Conservation (phyloP, 2,888 invertebrate genomes). For the Epistrophe grossulariae region DNA sequence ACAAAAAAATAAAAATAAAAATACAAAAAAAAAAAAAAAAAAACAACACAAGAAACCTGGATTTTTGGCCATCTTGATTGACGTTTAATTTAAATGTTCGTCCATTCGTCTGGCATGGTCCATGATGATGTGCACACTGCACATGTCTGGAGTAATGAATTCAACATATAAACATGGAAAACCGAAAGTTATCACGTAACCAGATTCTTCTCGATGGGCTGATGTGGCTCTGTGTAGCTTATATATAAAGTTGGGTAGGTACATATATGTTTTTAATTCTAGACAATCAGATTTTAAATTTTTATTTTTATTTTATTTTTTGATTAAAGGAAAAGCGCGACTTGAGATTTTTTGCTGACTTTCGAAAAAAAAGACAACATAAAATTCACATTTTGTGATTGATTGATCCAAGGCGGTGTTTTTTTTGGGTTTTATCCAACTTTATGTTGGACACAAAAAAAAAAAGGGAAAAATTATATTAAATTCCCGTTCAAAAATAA, state of each 20-base stretch:
- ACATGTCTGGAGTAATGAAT: conserved; percentile 42
- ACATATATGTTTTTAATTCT: conserved; percentile 62
- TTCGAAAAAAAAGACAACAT: conserved; percentile 27
- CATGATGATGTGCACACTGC: conserved; percentile 18
- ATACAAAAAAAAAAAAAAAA: conserved; percentile 3
- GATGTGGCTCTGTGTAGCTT: not conserved
- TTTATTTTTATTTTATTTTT: conserved; percentile 29
- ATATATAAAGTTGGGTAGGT: not conserved
- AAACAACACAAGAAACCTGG: conserved; percentile 45
- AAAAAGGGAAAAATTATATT: not conserved
- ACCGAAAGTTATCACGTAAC: conserved; percentile 60
- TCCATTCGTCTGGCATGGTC: conserved; percentile 24
- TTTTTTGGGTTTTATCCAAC: conserved; percentile 44
- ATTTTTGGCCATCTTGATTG: conserved; percentile 72
- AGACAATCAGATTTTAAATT: conserved; percentile 54
- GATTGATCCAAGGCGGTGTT: conserved; percentile 68
- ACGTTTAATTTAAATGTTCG: conserved; percentile 75
- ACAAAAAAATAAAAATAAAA: too few species aligned
- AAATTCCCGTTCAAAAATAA: conserved; percentile 24
- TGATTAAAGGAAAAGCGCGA: conserved; percentile 62
- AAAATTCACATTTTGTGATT: conserved; percentile 63
- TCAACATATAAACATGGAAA: conserved; percentile 21
- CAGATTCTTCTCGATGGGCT: conserved; percentile 17
- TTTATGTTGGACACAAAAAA: conserved; percentile 9
- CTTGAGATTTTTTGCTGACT: conserved; percentile 35